A percentile compares a stretch with the other conserved stretches of the same genome.
These are phyloP conservation scores for Cynaeus angustus DNA, from an alignment of 2,888 invertebrate genomes.

Conservation along the genomic window DNA sequence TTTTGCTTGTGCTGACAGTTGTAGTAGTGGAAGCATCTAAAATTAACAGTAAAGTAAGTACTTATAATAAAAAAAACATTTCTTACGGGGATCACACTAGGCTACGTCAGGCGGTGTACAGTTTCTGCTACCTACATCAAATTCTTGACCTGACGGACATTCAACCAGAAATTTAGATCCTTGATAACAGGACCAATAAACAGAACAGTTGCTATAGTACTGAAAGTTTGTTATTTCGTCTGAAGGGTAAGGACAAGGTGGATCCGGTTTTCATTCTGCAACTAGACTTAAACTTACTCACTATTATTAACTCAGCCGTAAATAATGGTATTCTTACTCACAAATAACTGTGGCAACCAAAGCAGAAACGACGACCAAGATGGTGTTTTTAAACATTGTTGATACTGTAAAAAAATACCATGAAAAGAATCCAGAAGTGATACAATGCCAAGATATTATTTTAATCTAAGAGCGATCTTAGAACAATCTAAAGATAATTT, in stretches of 20 bases:
- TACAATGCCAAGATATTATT: no score
- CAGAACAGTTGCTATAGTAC: slow-evolving; percentile 33
- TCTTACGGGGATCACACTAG: slow-evolving; percentile 33
- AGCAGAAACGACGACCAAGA: no score
- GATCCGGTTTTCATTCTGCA: slow-evolving; percentile 43
- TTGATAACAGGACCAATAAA: slow-evolving; percentile 36
- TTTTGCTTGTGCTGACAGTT: background rate
- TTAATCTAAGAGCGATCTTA: no score
- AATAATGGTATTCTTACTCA: no score
- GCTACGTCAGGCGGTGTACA: slow-evolving; percentile 22
- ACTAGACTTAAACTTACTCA: slow-evolving; percentile 6
- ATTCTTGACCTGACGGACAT: slow-evolving; percentile 33
- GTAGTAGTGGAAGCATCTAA: slow-evolving; percentile 1
- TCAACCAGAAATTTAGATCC: slow-evolving; percentile 32
- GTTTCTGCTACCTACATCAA: slow-evolving; percentile 8
- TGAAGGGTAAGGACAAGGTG: slow-evolving; percentile 45
- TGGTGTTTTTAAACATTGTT: no score
- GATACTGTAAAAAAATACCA: no score
- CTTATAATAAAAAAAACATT: background rate
- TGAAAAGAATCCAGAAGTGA: no score
- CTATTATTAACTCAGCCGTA: no score
- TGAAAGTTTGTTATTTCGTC: slow-evolving; percentile 14
- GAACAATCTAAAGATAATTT: no score
- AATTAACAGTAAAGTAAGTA: background rate
- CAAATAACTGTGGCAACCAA: no score